Base-by-base conservation (phyloP, 2,888 invertebrate species). In the Erebia palarica region DNA sequence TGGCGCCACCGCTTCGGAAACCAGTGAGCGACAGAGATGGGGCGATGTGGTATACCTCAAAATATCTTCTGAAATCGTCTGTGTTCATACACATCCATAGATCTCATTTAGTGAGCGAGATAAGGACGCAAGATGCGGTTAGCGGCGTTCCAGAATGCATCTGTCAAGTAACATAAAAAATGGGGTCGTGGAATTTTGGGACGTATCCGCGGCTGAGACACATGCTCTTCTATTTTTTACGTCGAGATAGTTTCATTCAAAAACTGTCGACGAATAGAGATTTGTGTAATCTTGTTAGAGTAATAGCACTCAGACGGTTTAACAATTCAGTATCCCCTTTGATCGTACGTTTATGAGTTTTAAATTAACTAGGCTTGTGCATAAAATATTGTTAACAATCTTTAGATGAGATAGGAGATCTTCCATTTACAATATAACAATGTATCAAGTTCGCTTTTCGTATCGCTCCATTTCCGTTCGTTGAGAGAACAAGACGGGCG, bases 261-360 rank as follows among this genome's bases (percentile, higher is more conserved):
- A 92, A 91, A 89, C 88, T 87, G 89, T 89, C 89, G 86, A 86
- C 89, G 90, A 82, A 86, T 87, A 88, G 86, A 86, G 89, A 92
- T 92, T 92, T 91, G 89, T 91, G 90, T 92, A 92, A 93, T 92
- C 92, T 91, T 88, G 89, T 92, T 91, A 89, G 82, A 85, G 88
- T 87, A 85, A 88, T 85, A 87, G 86, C 82, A 82, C 83, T 84
- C 80, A 81, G 65, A 36, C 71, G 49, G 67, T 82, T 86, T 85
- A 87, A 87, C 86, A 85, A 89, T 89, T 90, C 84, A 87, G 86
- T 87, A 83, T 84, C 73, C 73, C 71, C 73, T 69, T 69, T 65
- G 67, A 71, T 71, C 65, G 44, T 55, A 58, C 63, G 11, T 71
- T 73, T 73, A 75, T 60, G 71, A 71, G 61, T 65, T 71, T 71